Base-by-base conservation (phyloP, 2,888 invertebrate genomes). In the Myopa tessellatipennis region DNA sequence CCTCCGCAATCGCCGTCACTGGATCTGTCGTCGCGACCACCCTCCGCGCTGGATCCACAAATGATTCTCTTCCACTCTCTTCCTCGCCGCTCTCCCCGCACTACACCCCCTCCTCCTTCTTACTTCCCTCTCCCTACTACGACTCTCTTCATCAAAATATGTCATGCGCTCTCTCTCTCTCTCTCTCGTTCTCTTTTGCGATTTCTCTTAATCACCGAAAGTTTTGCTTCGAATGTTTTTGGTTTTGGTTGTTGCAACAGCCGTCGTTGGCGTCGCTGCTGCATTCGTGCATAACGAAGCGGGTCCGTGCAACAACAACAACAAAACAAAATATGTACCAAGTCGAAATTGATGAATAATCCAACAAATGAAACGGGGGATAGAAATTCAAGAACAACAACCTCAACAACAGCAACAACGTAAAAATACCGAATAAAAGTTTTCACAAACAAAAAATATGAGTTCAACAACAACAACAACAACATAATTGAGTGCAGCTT, bases 291-390 rank as follows among this genome's bases (percentile, higher is more conserved):
- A 68, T 60, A 12, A 26, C 45, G 45, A 26, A 36, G 58, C 60
- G 26, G 26, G 68, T 45, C 58, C 58, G 58, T 38, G 34, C 55
- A 40, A 34, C 60, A n/a, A 58, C 18, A 75, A 50, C 45, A 77
- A 34, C 18, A 61, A 67, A 73, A 72, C 65, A 69, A 77, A 50
- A 67, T 38, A 4, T 50, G 12, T 10, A 34, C 18, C 40, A 60
- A 74, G 67, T 52, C 67, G 14, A 77, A 77, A 74, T 74, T 77
- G 77, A 77, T 69, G 74, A 77, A 77, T 74, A 77, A 77, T 58
- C 68, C 36, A 68, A 70, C 36, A 7, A 34, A 36, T 65, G 65
- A 6, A 18, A 63, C 18, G 65, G 50, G 36, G 73, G 58, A 74
- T 68, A 38, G 36, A 65, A 61, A 18, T 10, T 67, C 26, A 65